Percentiles rank a stretch among this genome's conserved stretches.
Conservation (phyloP, 2,797 vertebrate species). For the Trematomus bernacchii region DNA sequence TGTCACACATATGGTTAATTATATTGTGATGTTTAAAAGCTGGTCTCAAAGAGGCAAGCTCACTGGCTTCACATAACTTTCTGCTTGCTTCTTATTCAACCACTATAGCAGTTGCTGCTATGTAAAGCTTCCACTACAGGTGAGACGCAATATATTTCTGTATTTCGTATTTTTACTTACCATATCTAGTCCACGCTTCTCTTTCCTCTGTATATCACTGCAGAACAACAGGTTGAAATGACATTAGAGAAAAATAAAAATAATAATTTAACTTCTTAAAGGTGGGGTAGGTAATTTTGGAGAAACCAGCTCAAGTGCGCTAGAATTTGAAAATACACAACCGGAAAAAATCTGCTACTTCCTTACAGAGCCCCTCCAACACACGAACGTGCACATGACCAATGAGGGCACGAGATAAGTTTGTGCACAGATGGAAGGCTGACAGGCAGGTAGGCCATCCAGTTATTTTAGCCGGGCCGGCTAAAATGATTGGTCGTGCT, state of each 20-base stretch:
- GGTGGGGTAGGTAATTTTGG: too few relatives aligned
- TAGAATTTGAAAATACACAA: too few relatives aligned
- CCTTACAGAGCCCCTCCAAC: too few relatives aligned
- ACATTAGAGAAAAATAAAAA: slow-evolving; percentile 17
- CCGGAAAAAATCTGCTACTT: too few relatives aligned
- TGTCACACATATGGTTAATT: background rate
- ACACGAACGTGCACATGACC: too few relatives aligned
- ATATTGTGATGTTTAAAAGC: background rate
- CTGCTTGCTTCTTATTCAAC: background rate
- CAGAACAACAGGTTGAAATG: slow-evolving; percentile 51
- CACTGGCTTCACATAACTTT: background rate
- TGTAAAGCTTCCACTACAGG: background rate
- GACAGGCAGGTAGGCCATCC: too few relatives aligned
- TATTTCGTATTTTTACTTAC: slow-evolving; percentile 42
- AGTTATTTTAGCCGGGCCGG: too few relatives aligned
- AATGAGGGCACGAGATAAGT: too few relatives aligned
- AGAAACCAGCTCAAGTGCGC: too few relatives aligned
- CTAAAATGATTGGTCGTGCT: too few relatives aligned
- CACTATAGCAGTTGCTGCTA: background rate
- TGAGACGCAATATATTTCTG: background rate
- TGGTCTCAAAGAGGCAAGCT: background rate
- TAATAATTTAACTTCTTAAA: background rate
- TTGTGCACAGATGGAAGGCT: too few relatives aligned
- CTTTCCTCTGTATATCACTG: slow-evolving; percentile 94
- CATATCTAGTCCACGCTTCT: slow-evolving; percentile 84